Conservation (phyloP, 2,113 vertebrate species). For the Craseonycteris thonglongyai region DNA sequence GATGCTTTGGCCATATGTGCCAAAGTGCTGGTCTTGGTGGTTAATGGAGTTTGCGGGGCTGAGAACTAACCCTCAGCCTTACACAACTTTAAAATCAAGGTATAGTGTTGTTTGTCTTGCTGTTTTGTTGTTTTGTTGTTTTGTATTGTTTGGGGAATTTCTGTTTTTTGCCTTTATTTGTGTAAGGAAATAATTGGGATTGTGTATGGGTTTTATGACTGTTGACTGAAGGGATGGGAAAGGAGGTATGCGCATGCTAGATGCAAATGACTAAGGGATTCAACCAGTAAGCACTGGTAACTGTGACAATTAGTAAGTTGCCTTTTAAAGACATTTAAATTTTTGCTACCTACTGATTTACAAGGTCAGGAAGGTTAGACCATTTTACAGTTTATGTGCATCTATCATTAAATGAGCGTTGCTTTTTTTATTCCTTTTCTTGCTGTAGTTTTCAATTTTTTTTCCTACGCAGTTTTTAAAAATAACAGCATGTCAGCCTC, state of each 20-base stretch:
- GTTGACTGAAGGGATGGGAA: not conserved
- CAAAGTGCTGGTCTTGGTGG: not conserved
- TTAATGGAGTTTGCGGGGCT: not conserved
- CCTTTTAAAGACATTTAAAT: not conserved
- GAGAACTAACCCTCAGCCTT: not conserved
- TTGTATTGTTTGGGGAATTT: no score
- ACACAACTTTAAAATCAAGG: not conserved
- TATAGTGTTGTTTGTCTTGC: conserved; percentile 8
- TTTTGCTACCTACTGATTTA: conserved; percentile 10
- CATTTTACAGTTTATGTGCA: not conserved
- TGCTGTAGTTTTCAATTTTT: not conserved
- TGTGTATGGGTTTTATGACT: conserved; percentile 22
- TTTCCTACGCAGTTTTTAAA: not conserved
- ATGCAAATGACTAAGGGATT: not conserved
- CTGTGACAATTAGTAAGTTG: not conserved
- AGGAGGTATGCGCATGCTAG: not conserved
- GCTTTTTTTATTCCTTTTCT: not conserved
- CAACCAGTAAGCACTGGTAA: not conserved
- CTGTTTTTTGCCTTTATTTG: not conserved
- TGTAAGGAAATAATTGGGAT: not conserved
- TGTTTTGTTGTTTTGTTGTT: not conserved
- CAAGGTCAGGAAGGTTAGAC: conserved; percentile 48
- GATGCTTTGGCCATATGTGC: not conserved
- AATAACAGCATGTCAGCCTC: not conserved
- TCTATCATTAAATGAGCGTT: not conserved